A percentile compares a stretch with the other conserved stretches of the same genome.
Conservation (phyloP, 2,797 vertebrate species). For the Syndactyla subalaris region DNA sequence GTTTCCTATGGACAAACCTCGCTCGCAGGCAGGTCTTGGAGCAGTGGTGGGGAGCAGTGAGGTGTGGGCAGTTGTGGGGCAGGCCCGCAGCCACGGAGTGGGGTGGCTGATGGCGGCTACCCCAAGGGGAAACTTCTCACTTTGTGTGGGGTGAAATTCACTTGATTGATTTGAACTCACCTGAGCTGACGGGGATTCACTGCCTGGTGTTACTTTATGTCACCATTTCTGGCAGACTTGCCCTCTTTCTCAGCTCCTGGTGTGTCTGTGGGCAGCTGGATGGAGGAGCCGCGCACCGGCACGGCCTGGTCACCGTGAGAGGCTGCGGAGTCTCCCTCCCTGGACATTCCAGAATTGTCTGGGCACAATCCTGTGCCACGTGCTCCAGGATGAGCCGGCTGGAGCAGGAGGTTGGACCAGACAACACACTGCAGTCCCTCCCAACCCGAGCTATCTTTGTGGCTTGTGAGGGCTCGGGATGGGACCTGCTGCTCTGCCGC, state of each 20-base stretch:
- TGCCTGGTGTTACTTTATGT: background rate
- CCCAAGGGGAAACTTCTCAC: rapidly evolving
- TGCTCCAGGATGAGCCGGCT: too few species aligned
- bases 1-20: rapidly evolving
- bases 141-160: background rate
- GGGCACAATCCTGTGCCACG: rapidly evolving
- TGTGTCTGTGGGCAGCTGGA: background rate
- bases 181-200: rapidly evolving
- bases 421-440: background rate
- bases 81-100: background rate
- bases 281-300: rapidly evolving
- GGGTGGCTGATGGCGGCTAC: too few species aligned
- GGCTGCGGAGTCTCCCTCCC: background rate
- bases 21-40: rapidly evolving
- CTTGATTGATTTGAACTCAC: rapidly evolving
- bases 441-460: too few species aligned
- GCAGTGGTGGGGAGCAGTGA: background rate
- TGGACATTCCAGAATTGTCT: rapidly evolving
- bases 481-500: rapidly evolving
- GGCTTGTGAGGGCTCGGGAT: rapidly evolving
- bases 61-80: background rate
- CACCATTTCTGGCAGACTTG: rapidly evolving
- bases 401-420: background rate
- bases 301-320: too few species aligned
- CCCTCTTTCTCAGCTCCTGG: too few species aligned